A percentile compares a stretch with the other conserved stretches of the same genome.
phyloP scores from a whole-genome alignment of 2,113 vertebrate species.

The Poeciliopsis prolifica region DNA sequence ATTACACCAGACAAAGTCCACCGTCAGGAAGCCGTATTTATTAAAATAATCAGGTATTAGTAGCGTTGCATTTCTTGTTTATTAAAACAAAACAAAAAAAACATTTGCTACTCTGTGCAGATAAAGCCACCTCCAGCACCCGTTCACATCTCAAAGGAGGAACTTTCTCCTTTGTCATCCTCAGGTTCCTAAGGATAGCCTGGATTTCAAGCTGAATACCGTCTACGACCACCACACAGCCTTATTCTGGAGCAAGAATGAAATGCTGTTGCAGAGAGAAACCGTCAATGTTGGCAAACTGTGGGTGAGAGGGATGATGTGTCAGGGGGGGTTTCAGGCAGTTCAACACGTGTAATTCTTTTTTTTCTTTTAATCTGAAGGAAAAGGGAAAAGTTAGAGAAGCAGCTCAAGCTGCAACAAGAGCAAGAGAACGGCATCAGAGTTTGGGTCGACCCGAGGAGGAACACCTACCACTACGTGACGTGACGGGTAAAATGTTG shows the following conservation, averaged over 20 bases:
- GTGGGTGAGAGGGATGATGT: constrained; percentile 51
- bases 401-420: background rate
- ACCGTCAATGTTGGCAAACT: constrained; percentile 59
- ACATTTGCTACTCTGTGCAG: constrained; percentile 57
- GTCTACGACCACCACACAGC: constrained; percentile 83
- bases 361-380: constrained; percentile 6
- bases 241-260: constrained; percentile 76
- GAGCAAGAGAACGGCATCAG: constrained; percentile 43
- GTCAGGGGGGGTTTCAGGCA: background rate
- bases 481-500: constrained; percentile 65
- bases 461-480: constrained; percentile 80
- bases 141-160: constrained; percentile 54
- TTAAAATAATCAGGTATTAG: no score
- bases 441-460: constrained; percentile 80
- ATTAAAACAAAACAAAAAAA: no score
- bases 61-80: no score
- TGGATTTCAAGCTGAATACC: constrained; percentile 83
- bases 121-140: constrained; percentile 60
- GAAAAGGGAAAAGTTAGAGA: constrained; percentile 12
- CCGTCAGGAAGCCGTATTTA: no score
- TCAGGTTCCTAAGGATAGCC: constrained; percentile 80
- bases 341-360: background rate
- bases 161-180: background rate
- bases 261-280: constrained; percentile 78
- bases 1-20: background rate